Evolutionary conservation across 2,113 vertebrate species (phyloP).

Genomic region (Hippocampus guttulatus): DNA sequence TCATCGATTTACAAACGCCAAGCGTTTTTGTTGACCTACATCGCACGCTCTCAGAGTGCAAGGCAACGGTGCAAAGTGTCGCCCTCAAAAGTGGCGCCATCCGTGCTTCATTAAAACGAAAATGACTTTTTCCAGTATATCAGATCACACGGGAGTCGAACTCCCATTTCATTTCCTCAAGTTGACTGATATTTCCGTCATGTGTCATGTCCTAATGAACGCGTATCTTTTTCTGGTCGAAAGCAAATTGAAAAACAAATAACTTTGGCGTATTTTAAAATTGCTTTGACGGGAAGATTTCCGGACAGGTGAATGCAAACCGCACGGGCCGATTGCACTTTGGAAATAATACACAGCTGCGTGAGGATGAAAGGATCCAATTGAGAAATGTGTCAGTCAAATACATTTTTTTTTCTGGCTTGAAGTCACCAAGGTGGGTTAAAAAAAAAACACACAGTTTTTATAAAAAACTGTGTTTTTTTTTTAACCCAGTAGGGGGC

Average conservation of each 20-base stretch:
- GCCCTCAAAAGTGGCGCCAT: conserved; percentile 48
- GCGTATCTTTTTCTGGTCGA: conserved; percentile 59
- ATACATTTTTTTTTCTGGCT: conserved; percentile 13
- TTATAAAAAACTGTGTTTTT: not conserved
- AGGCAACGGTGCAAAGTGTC: conserved; percentile 11
- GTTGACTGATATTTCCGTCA: conserved; percentile 63
- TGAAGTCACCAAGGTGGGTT: too few relatives aligned
- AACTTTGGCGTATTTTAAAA: conserved; percentile 35
- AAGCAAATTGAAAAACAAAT: conserved; percentile 67
- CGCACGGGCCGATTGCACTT: conserved; percentile 23
- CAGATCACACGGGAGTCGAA: conserved; percentile 14
- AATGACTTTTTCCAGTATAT: conserved; percentile 31
- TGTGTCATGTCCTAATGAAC: conserved; percentile 61
- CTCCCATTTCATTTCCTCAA: conserved; percentile 33
- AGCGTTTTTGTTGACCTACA: too few relatives aligned
- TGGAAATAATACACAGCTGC: conserved; percentile 30
- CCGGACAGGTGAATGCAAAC: conserved; percentile 41
- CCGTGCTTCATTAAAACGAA: conserved; percentile 45
- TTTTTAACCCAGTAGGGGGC: not conserved
- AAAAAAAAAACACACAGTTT: conserved; percentile 1
- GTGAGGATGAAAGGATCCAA: conserved; percentile 8
- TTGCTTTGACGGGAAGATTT: conserved; percentile 3
- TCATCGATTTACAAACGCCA: too few relatives aligned
- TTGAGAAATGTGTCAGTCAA: conserved; percentile 35
- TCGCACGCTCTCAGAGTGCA: not conserved